phyloP scores from a whole-genome alignment of 2,888 invertebrate species.

The Lepeophtheirus nordmannii region DNA sequence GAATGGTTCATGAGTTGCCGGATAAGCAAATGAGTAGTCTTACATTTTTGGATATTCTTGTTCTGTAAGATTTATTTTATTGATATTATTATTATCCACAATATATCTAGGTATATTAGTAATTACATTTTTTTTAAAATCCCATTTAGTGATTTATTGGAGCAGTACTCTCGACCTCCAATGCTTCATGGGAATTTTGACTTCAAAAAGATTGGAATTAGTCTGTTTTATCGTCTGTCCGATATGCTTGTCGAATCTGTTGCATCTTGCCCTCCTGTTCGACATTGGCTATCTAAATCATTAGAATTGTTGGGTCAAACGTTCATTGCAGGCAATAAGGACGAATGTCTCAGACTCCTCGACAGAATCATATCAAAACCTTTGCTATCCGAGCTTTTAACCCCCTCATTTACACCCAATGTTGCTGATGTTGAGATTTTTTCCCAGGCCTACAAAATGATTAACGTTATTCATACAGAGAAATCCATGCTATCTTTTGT shows the following conservation, averaged over 20 bases:
- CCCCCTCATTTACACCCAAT: slow-evolving; percentile 13
- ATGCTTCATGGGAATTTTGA: background rate
- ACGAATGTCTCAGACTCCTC: background rate
- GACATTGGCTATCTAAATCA: slow-evolving; percentile 49
- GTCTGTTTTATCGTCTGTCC: slow-evolving; percentile 49
- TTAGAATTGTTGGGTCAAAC: slow-evolving; percentile 50
- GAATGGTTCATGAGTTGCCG: background rate
- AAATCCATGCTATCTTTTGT: background rate
- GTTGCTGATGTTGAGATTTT: background rate
- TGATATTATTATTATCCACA: too few species aligned
- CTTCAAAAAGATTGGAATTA: slow-evolving; percentile 37
- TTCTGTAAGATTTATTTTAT: background rate
- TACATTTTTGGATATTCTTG: background rate
- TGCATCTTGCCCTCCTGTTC: slow-evolving; percentile 50
- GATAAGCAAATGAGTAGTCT: background rate
- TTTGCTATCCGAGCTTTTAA: background rate
- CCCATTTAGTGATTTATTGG: background rate
- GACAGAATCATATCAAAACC: slow-evolving; percentile 2
- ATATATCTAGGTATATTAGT: too few species aligned
- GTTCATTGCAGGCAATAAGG: slow-evolving; percentile 29
- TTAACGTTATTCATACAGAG: background rate
- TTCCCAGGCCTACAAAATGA: background rate
- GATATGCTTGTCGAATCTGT: slow-evolving; percentile 49
- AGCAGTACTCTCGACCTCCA: background rate
- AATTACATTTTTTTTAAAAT: too few species aligned